Evolutionary conservation across 2,888 invertebrate species (phyloP).

Genomic region (Synanthedon vespiformis): DNA sequence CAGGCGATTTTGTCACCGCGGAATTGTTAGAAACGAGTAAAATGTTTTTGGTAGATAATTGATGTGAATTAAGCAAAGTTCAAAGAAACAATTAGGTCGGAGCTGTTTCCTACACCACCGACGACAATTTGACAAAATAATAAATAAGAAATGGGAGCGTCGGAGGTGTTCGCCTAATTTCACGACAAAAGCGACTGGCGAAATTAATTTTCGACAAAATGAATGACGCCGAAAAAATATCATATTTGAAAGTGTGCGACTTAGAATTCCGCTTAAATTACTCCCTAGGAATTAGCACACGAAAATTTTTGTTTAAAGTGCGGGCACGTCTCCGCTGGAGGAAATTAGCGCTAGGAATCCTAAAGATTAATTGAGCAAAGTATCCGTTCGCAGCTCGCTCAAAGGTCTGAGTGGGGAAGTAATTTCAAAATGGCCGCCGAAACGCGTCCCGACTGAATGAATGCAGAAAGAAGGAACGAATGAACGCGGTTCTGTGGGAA

Average conservation of each 20-base stretch:
- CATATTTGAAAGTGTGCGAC: background rate
- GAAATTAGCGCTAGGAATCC: too few species aligned
- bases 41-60: too few species aligned
- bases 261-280: too few species aligned
- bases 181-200: background rate
- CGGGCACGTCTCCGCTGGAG: too few species aligned
- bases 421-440: slow-evolving; percentile 1
- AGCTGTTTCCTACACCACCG: background rate
- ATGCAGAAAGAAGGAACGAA: slow-evolving; percentile 4
- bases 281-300: too few species aligned
- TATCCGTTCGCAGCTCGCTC: background rate
- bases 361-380: background rate
- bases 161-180: background rate
- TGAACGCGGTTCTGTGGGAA: slow-evolving; percentile 8
- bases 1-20: too few species aligned
- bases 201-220: background rate
- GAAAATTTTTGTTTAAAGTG: too few species aligned
- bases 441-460: slow-evolving; percentile 3
- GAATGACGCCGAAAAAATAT: background rate
- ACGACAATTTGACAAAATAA: background rate
- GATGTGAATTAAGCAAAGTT: background rate
- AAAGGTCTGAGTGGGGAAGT: background rate
- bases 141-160: background rate
- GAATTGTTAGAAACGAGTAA: too few species aligned
- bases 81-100: background rate